Evolutionary conservation across 2,888 invertebrate species (phyloP).

Genomic region (Melieria picta): DNA sequence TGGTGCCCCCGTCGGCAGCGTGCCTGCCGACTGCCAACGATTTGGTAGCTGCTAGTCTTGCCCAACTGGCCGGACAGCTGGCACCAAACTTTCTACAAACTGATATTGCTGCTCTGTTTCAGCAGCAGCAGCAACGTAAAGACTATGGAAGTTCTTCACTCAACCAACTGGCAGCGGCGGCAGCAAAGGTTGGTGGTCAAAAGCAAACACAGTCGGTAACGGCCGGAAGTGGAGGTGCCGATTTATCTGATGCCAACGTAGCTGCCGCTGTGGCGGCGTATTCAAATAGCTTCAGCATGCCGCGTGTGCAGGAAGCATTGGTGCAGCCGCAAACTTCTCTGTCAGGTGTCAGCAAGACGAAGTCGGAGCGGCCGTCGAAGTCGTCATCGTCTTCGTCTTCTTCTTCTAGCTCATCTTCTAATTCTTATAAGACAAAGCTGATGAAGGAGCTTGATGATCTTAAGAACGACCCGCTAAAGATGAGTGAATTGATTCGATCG

Average conservation of each 20-base stretch:
- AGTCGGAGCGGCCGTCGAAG: slow-evolving; percentile 58
- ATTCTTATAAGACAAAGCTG: slow-evolving; percentile 64
- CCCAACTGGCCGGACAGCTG: slow-evolving; percentile 63
- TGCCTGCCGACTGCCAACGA: slow-evolving; percentile 59
- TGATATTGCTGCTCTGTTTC: slow-evolving; percentile 62
- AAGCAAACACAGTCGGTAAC: slow-evolving; percentile 46
- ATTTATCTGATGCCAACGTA: slow-evolving; percentile 56
- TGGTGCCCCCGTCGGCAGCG: slow-evolving; percentile 46
- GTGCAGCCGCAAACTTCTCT: slow-evolving; percentile 39
- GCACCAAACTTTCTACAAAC: slow-evolving; percentile 63
- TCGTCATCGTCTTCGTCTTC: slow-evolving; percentile 58
- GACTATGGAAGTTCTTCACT: slow-evolving; percentile 63
- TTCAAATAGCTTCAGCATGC: slow-evolving; percentile 59
- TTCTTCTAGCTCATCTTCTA: slow-evolving; percentile 59
- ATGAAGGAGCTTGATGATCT: slow-evolving; percentile 65
- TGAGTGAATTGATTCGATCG: slow-evolving; percentile 65
- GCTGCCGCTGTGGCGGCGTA: slow-evolving; percentile 59
- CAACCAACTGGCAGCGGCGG: slow-evolving; percentile 63
- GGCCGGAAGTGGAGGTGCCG: slow-evolving; percentile 36
- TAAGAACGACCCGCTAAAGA: slow-evolving; percentile 65
- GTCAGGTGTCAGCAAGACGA: slow-evolving; percentile 50
- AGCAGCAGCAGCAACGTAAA: slow-evolving; percentile 59
- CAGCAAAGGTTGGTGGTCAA: slow-evolving; percentile 61
- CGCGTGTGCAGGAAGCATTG: slow-evolving; percentile 44
- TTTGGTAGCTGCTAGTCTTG: slow-evolving; percentile 64